Evolutionary conservation across 2,797 vertebrate genomes (phyloP).

Genomic region (Triplophysa yarkandensis): DNA sequence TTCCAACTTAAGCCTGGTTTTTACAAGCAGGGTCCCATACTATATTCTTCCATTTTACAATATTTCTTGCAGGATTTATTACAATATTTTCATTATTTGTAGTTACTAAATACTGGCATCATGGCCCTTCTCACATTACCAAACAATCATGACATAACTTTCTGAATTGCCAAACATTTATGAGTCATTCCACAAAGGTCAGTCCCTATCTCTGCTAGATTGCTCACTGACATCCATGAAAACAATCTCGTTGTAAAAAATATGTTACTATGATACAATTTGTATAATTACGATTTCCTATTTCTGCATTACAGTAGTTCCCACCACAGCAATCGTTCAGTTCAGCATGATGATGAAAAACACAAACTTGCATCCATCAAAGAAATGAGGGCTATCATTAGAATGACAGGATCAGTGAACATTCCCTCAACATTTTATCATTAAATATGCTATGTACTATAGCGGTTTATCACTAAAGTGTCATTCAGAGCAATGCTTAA

Average conservation of each 20-base stretch:
- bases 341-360: conserved; percentile 24
- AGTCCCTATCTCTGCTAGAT: conserved; percentile 28
- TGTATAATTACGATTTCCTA: neutral
- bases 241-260: conserved; percentile 1
- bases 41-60: no score
- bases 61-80: no score
- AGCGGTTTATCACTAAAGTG: conserved; percentile 8
- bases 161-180: conserved; percentile 33
- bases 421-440: conserved; percentile 16
- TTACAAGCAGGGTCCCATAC: no score
- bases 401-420: conserved; percentile 6
- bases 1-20: no score
- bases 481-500: conserved; percentile 12
- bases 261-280: conserved; percentile 21
- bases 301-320: neutral
- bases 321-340: conserved; percentile 3
- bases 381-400: conserved; percentile 27
- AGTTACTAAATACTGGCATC: neutral
- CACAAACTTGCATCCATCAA: conserved; percentile 12
- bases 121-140: conserved; percentile 5
- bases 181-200: conserved; percentile 33
- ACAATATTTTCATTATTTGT: neutral
- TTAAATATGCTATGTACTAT: conserved; percentile 27
- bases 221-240: conserved; percentile 40
- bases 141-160: conserved; percentile 35